Conservation (phyloP, 2,888 invertebrate genomes). For the Mellilla xanthometata region DNA sequence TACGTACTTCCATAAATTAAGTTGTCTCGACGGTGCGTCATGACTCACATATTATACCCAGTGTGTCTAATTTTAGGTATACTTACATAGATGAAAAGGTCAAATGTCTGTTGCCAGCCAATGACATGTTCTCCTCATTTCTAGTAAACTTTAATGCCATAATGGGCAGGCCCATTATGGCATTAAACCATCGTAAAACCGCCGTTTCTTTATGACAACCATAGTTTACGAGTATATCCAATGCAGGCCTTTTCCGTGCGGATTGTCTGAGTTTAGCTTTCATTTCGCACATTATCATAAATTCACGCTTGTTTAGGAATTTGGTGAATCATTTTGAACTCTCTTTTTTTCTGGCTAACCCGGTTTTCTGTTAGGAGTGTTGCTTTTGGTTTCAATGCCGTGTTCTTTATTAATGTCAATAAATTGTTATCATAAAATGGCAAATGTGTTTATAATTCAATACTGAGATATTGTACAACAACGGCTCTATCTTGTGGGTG, state of each 20-base stretch:
- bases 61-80: conserved; percentile 19
- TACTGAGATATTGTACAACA: conserved; percentile 5
- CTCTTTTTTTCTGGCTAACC: conserved; percentile 22
- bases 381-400: conserved; percentile 1
- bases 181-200: conserved; percentile 31
- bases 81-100: conserved; percentile 33
- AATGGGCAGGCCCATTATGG: conserved; percentile 26
- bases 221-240: background rate
- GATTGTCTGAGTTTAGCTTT: background rate
- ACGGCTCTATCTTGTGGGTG: conserved; percentile 28
- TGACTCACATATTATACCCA: conserved; percentile 3
- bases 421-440: conserved; percentile 10
- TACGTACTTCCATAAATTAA: conserved; percentile 15
- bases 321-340: conserved; percentile 24
- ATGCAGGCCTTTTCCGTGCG: too few species aligned
- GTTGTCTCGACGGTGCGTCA: conserved; percentile 8
- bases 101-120: conserved; percentile 37
- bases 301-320: conserved; percentile 24
- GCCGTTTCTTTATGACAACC: conserved; percentile 31
- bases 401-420: conserved; percentile 9
- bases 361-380: conserved; percentile 22
- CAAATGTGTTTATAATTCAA: conserved; percentile 13
- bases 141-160: conserved; percentile 18
- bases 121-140: conserved; percentile 28
- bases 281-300: conserved; percentile 23